Conservation (phyloP, 2,113 vertebrate genomes). For the Caretta caretta region DNA sequence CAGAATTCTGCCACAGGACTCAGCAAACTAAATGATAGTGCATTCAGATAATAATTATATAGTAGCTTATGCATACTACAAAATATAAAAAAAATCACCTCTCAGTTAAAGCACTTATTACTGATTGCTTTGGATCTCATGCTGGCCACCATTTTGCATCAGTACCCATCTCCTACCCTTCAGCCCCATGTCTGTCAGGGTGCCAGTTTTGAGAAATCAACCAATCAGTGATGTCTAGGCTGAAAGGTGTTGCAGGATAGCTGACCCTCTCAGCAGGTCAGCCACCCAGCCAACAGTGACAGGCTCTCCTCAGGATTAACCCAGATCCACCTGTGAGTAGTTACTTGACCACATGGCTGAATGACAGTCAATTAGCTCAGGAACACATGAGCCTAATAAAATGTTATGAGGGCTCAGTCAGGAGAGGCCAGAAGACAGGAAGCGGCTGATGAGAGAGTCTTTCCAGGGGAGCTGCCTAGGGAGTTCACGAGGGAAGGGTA, state of each 20-base stretch:
- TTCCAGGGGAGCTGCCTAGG: neutral
- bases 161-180: neutral
- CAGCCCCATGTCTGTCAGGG: neutral
- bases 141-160: neutral
- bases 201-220: accelerated
- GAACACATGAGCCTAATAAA: no score
- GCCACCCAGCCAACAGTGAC: neutral
- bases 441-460: no score
- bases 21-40: neutral
- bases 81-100: neutral
- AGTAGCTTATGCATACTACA: neutral
- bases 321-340: neutral
- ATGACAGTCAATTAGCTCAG: no score
- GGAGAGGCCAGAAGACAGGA: neutral
- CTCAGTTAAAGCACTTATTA: neutral
- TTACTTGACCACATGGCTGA: neutral
- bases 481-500: neutral
- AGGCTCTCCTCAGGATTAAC: neutral
- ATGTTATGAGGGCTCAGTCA: neutral
- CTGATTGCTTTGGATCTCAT: neutral
- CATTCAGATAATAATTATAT: neutral
- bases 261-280: neutral
- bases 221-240: neutral
- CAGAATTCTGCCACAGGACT: neutral
- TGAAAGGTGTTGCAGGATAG: neutral